These are phyloP conservation scores for Rotaria magnacalcarata DNA, from an alignment of 2,888 invertebrate species.

Conservation along the genomic window DNA sequence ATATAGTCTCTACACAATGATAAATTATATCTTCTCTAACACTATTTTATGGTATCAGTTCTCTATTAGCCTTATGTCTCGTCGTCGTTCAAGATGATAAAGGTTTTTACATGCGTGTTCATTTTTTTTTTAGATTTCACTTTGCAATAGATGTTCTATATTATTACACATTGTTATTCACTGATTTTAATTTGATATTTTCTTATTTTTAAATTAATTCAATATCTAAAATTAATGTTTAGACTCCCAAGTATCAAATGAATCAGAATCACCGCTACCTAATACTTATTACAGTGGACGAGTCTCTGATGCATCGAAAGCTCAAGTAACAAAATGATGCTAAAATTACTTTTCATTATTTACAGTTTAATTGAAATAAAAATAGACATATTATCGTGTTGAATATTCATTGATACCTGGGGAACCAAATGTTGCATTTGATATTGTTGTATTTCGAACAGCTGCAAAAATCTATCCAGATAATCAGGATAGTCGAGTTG, in stretches of 20 bases:
- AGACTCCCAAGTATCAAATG: not conserved
- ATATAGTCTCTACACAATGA: not conserved
- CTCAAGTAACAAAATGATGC: not conserved
- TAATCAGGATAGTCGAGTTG: conserved; percentile 53
- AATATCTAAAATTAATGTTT: not conserved
- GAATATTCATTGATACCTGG: conserved; percentile 57
- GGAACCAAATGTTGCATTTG: conserved; percentile 53
- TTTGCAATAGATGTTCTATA: not conserved
- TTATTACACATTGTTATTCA: not conserved
- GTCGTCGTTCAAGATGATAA: not conserved
- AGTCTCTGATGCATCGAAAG: not conserved
- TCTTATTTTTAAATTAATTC: too few species aligned
- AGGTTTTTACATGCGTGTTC: not conserved
- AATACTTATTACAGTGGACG: not conserved
- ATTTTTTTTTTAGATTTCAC: not conserved
- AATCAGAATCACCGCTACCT: not conserved
- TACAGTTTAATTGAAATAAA: too few species aligned
- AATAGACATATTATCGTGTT: conserved; percentile 54
- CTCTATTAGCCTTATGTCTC: not conserved
- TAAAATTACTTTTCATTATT: not conserved
- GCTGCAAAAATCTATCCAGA: conserved; percentile 58
- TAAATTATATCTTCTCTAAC: not conserved
- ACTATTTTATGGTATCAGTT: not conserved
- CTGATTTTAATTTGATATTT: not conserved
- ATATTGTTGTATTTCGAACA: conserved; percentile 55